Base-by-base conservation (phyloP, 1,140 invertebrate species). In the Drosophila elegans region DNA sequence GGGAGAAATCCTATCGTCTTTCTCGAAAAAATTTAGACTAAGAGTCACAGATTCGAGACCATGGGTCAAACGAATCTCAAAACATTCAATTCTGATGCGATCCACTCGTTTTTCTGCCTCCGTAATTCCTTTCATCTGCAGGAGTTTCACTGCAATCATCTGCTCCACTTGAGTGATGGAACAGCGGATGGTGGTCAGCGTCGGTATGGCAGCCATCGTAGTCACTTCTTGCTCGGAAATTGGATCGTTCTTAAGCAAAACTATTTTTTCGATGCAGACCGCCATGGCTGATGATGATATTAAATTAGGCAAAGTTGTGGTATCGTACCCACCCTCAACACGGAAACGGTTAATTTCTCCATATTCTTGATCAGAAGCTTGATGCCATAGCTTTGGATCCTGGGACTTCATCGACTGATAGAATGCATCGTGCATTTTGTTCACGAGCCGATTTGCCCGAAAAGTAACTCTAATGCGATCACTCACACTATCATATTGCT, bases 91-190 rank as follows among this genome's bases (percentile, higher is more conserved):
- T 61, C 51, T 25, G 13, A 62, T 59, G 4, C 38, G 36, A 42
- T 62, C 60, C 27, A 42, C 16, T 42, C 53, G 36, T 3, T 11
- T 62, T 4, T 2, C 52, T 1, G 12, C 10, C 6, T 25, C 10
- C 0, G 7, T 12, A 11, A 21, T 10, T 4, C 3, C 10, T 3
- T 42, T 10, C 0, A 63, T 54, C 6, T 63, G 60, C 12, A 12
- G 13, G 1, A 59, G 10, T 32, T 63, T 63, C 10, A 63, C 60
- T 0, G 12, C 38, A 12, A 63, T 63, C 29, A 63, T 60, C 12
- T 42, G 38, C 29, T 34, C 1, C n/a, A 63, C 25, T 13, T 63
- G 60, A 13, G 25, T 7, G 6, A 63, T 13, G 16, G 39, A 42
- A 32, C 60, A 63, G n/a, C 6, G 16, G 7, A 63, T 63, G 16